phyloP scores from a whole-genome alignment of 2,113 vertebrate species.

The Nothocercus nigrocapillus region DNA sequence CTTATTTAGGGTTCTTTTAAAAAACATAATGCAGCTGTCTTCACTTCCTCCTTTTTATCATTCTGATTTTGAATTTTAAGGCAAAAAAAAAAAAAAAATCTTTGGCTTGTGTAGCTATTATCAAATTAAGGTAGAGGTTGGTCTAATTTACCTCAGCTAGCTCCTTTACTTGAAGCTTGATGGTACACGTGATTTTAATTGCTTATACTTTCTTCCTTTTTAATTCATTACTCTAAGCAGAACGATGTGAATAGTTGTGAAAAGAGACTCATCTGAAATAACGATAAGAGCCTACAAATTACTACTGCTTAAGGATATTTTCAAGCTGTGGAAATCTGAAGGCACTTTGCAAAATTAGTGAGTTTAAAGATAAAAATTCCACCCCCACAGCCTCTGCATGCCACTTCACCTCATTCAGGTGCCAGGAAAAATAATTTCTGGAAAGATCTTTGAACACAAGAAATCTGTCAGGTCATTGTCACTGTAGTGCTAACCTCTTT shows the following conservation, averaged over 20 bases:
- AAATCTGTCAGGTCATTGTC: not conserved
- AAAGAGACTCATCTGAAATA: slow-evolving; percentile 29
- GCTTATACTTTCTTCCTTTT: slow-evolving; percentile 34
- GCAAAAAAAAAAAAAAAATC: not conserved
- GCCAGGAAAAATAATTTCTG: not conserved
- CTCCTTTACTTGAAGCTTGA: slow-evolving; percentile 6
- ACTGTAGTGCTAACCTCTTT: not conserved
- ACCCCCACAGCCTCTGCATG: not conserved
- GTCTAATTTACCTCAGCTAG: not conserved
- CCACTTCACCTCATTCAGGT: not conserved
- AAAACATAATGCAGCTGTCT: not conserved
- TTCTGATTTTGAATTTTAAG: not conserved
- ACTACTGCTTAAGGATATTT: slow-evolving; percentile 17
- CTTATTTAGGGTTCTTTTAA: not conserved
- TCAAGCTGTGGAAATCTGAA: slow-evolving; percentile 9
- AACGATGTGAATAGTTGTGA: slow-evolving; percentile 23
- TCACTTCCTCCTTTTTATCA: not conserved
- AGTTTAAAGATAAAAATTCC: slow-evolving; percentile 20
- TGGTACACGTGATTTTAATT: not conserved
- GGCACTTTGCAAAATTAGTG: slow-evolving; percentile 8
- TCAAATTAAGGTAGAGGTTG: slow-evolving; percentile 2
- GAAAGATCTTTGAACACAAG: not conserved
- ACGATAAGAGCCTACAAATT: slow-evolving; percentile 25
- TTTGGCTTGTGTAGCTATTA: not conserved
- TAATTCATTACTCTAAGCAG: slow-evolving; percentile 30